Percentiles rank a stretch among this genome's conserved stretches.
These are phyloP conservation scores for Blastobasis lacticolella DNA, from an alignment of 2,888 invertebrate genomes.

Conservation along the genomic window DNA sequence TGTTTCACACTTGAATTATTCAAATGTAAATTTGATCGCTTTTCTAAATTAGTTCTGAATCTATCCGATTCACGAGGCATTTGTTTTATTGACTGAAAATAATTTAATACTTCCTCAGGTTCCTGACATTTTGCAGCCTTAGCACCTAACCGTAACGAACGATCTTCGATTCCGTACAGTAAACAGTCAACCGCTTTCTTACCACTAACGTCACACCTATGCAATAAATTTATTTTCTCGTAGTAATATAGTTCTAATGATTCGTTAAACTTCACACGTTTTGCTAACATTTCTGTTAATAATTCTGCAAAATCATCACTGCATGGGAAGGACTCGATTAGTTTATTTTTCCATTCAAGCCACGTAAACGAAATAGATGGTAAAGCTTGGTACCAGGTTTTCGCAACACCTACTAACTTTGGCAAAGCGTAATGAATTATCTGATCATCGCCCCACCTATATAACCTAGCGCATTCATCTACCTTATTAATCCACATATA, in stretches of 20 bases:
- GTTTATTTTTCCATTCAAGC: slow-evolving; percentile 11
- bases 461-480: slow-evolving; percentile 9
- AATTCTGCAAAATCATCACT: slow-evolving; percentile 12
- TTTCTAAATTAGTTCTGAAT: not conserved
- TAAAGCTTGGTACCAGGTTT: slow-evolving; percentile 11
- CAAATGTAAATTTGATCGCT: not conserved
- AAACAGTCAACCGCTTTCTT: slow-evolving; percentile 11
- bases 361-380: slow-evolving; percentile 9
- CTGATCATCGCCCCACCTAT: slow-evolving; percentile 8
- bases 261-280: slow-evolving; percentile 6
- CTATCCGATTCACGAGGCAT: slow-evolving; percentile 1
- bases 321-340: slow-evolving; percentile 12
- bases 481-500: not conserved
- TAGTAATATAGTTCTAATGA: slow-evolving; percentile 11
- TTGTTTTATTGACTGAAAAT: slow-evolving; percentile 9
- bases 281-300: slow-evolving; percentile 11
- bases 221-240: slow-evolving; percentile 9
- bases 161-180: slow-evolving; percentile 7
- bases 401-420: slow-evolving; percentile 9
- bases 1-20: not conserved
- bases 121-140: slow-evolving; percentile 7
- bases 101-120: slow-evolving; percentile 7
- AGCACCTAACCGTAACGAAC: slow-evolving; percentile 9
- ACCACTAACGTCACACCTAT: slow-evolving; percentile 9
- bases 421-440: slow-evolving; percentile 11